Evolutionary conservation across 1,140 invertebrate genomes (phyloP), one percentile per base, ranked within the genome.

Genomic region (Neodiprion pinetum): DNA sequence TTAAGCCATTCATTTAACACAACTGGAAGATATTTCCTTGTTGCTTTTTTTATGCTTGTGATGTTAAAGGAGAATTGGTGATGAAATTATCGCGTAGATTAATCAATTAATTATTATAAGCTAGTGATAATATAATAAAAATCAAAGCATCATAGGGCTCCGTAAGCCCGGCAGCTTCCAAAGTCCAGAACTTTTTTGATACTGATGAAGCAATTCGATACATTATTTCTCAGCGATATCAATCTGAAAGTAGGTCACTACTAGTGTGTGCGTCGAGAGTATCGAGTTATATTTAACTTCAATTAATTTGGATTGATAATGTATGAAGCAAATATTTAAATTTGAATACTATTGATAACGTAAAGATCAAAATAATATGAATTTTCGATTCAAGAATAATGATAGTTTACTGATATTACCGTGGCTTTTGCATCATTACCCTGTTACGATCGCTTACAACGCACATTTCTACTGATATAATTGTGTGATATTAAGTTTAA

Each of bases 401-500:
- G n/a, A 7, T 61, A 8, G n/a, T 40, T 40, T 40, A 61, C 53
- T 61, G 53, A 5, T 61, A 14, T 8, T 61, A 14, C 53, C 28
- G 28, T 40, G 53, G 11, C n/a, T 61, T 61, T 14, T 61, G 53
- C 53, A 61, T 61, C 53, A 17, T 17, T 9, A 61, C 11, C n/a
- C 53, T 61, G 3, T 61, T 61, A 61, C 53, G 53, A 61, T 61
- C 53, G 53, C 53, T 61, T 61, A 17, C n/a, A 12, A 9, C 53
- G 53, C 53, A 61, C 53, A 61, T 61, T 61, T 61, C 11, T 61
- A 61, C 53, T 17, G 53, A 61, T 61, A 61, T 61, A 14, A 61
- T 61, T 61, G 53, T 61, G 53, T 61, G 53, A 61, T 61, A 61
- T 61, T 61, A 61, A 61, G 53, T 61, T 61, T 61, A 61, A 61